phyloP scores from a whole-genome alignment of 2,797 vertebrate genomes.

The Crocodylus rhombifer region DNA sequence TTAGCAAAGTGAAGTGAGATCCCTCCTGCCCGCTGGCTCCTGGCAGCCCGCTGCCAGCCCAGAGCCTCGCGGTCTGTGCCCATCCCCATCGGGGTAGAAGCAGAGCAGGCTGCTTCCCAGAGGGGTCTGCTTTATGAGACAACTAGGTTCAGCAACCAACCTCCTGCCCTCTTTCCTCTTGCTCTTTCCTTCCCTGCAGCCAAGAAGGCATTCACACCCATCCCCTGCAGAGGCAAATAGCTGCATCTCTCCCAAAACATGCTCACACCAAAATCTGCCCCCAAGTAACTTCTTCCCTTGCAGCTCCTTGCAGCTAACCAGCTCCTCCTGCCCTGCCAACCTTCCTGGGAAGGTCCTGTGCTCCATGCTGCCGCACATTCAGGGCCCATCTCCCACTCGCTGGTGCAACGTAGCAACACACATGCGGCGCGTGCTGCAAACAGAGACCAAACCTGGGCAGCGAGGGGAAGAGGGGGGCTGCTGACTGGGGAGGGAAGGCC shows the following conservation, averaged over 20 bases:
- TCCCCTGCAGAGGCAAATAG: neutral
- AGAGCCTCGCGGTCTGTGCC: neutral
- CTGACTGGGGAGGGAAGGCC: no score
- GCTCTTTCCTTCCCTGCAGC: neutral
- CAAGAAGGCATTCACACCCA: neutral
- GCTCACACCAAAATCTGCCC: no score
- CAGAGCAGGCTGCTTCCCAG: neutral
- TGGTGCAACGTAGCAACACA: neutral
- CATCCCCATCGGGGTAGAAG: neutral
- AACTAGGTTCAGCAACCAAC: neutral
- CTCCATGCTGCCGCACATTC: neutral
- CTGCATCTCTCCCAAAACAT: neutral
- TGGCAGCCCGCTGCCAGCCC: neutral
- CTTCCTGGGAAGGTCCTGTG: neutral
- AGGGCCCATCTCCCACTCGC: neutral
- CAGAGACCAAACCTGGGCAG: no score
- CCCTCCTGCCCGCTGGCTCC: rapidly evolving
- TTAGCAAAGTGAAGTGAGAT: neutral
- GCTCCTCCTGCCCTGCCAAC: neutral
- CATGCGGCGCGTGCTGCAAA: no score
- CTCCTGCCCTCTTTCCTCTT: neutral
- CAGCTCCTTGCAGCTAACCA: neutral
- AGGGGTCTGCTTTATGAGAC: neutral
- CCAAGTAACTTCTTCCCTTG: no score
- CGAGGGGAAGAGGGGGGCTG: neutral